Base-by-base conservation (phyloP, 1,140 invertebrate species). In the Caenorhabditis briggsae region DNA sequence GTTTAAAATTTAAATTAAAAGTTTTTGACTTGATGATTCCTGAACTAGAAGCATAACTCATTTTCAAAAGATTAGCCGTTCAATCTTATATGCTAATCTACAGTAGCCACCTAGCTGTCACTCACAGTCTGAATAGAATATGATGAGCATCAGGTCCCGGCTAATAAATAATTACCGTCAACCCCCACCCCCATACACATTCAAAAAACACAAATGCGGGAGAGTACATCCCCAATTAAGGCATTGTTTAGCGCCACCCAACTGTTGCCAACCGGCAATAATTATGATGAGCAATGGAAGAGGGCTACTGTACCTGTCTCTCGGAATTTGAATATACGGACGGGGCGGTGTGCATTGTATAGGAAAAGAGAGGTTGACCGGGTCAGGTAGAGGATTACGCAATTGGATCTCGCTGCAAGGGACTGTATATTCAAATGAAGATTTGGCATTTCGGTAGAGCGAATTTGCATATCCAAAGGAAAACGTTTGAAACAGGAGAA, bases 241-340 rank as follows among this genome's bases (percentile, higher is more conserved):
- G 41, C 64, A 70, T 70, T 70, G 64, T 70, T 70, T 70, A 70
- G 64, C 64, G 41, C 64, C 64, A 70, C 64, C 64, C 64, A 70
- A 70, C 64, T 70, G 64, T 70, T 70, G 64, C 64, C 64, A 70
- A 33, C 33, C 33, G 33, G 33, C 33, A 33, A 33, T 33, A 33
- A 33, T 33, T 33, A 33, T 33, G 33, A 33, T 33, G 33, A 33
- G 33, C 33, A 33, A 33, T 43, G 41, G 41, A 33, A 18, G 18
- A 33, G 64, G 43, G 43, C 43, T 70, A 70, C 7, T 25, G 23
- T 25, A 33, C 59, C 23, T 64, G 23, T 11, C 23, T 58, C 18
- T 20, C 56, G 64, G 64, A 70, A 70, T 70, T 70, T 70, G 64
- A 70, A 70, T 70, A 43, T 70, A 9, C 59, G 59, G 5, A 5